Base-by-base conservation (phyloP, 2,797 vertebrate genomes). In the Paramormyrops hopkinsi region DNA sequence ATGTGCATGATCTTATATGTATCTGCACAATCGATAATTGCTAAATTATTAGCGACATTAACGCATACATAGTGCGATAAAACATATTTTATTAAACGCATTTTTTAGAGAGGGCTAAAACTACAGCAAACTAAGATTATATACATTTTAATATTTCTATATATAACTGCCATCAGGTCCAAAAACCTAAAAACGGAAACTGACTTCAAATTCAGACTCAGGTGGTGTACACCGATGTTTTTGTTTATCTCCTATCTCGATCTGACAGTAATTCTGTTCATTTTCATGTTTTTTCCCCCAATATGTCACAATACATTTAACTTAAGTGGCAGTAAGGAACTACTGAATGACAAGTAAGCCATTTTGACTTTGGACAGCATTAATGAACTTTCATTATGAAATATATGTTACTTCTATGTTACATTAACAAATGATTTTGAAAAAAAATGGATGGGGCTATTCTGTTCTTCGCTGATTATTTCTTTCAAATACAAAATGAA, bases 321-420 rank as follows among this genome's bases (percentile, higher is more conserved):
- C 37, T 41, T 41, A 79, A 79, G 2, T 79, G 73, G 5, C 17
- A 79, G 17, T 44, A 79, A 79, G 73, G 2, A 44, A 44, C 41
- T 44, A 79, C 33, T 41, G 19, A 79, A 44, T 79, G 41, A 73
- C 29, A 44, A 79, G 37, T 79, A 37, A 73, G 29, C 65, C 11
- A 73, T 73, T 73, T 37, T 14, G 29, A 73, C 73, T 79, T 44
- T 46, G 33, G 37, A 79, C 44, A 44, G 14, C 17, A 46, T n/a
- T 79, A n/a, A 79, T 79, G 17, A 79, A 79, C 73, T 79, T 79
- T 82, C 76, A 82, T 44, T 82, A 82, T 44, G 19, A 46, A 82
- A 82, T 82, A 44, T 46, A 14, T 82, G 76, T 82, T 46, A 9
- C 9, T 65, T 22, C 9, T 46, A 22, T 14, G 9, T 48, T 25